These are phyloP conservation scores for Thalassoma bifasciatum DNA, from an alignment of 2,113 vertebrate genomes.

Conservation along the genomic window DNA sequence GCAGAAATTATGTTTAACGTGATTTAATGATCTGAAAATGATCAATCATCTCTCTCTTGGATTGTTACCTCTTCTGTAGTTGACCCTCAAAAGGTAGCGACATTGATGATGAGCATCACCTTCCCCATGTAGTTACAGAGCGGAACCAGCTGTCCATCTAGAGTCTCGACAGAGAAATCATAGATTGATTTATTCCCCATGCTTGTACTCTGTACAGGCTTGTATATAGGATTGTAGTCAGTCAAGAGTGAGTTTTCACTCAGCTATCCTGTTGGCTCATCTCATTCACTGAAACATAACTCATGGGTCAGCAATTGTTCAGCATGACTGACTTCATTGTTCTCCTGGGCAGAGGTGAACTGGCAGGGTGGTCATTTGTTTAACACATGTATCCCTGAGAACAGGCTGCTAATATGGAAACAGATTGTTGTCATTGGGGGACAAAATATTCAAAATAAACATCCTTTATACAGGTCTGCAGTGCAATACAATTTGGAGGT, in stretches of 20 bases:
- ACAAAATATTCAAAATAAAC: conserved; percentile 3
- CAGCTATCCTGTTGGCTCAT: conserved; percentile 47
- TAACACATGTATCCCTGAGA: conserved; percentile 45
- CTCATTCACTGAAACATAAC: conserved; percentile 73
- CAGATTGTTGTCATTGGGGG: conserved; percentile 2
- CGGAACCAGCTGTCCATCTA: conserved; percentile 77
- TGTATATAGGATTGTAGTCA: conserved; percentile 46
- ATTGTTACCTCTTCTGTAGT: conserved; percentile 83
- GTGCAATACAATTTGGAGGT: not conserved
- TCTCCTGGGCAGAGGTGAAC: conserved; percentile 65
- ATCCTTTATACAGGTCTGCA: not conserved
- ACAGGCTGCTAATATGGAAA: conserved; percentile 17
- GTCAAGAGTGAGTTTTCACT: conserved; percentile 60
- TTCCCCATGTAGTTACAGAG: conserved; percentile 76
- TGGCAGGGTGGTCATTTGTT: conserved; percentile 64
- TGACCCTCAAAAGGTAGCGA: conserved; percentile 86
- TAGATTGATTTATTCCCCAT: conserved; percentile 79
- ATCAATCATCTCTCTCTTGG: conserved; percentile 21
- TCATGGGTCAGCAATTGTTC: conserved; percentile 83
- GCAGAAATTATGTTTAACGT: conserved; percentile 1
- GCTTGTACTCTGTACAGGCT: conserved; percentile 32
- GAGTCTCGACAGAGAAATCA: conserved; percentile 80
- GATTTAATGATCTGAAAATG: conserved; percentile 3
- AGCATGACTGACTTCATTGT: conserved; percentile 82
- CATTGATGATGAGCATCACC: conserved; percentile 83